Base-by-base conservation (phyloP, 2,888 invertebrate genomes). In the Drosophila emarginata region DNA sequence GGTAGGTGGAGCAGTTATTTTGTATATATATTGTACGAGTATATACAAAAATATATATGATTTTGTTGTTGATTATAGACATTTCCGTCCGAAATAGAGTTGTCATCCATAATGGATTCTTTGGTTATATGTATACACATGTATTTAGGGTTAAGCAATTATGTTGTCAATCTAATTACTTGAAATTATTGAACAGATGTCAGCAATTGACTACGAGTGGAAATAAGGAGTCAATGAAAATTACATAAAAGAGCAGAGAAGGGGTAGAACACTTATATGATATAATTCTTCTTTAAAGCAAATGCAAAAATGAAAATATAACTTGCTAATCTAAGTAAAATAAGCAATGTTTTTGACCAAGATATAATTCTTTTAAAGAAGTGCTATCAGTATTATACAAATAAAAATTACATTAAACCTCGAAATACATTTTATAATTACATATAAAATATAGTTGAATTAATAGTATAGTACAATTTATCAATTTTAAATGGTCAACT, bases 81-180 rank as follows among this genome's bases (percentile, higher is more conserved):
- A 78, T 79, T 78, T 67, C 61, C 23, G 36, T 53, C 36, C 18
- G 6, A 36, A 61, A 72, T 72, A 54, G 65, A 65, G 72, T 65
- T 58, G 45, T 61, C 65, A 51, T 57, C 45, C 21, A 11, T 45
- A 32, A 26, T 67, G 51, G 69, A 45, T 45, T 21, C 45, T 5
- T 45, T 21, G 45, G 12, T 21, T 45, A 14, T 45, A 21, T 45
- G 45, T 18, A 12, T 21, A 45, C 45, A 45, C 18, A 45, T 45
- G 45, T 45, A 45, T 45, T 45, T 45, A 45, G 45, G 67, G 69
- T 72, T 50, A 54, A 56, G 69, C 78, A 83, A 86, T 82, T 78
- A 80, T 77, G 72, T 77, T 83, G 87, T 82, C 82, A 77, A 52
- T 64, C 71, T 54, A 77, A 78, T 77, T 72, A 60, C 66, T 39